These are phyloP conservation scores for Montifringilla adamsi DNA, from an alignment of 2,113 vertebrate species.

Conservation along the genomic window DNA sequence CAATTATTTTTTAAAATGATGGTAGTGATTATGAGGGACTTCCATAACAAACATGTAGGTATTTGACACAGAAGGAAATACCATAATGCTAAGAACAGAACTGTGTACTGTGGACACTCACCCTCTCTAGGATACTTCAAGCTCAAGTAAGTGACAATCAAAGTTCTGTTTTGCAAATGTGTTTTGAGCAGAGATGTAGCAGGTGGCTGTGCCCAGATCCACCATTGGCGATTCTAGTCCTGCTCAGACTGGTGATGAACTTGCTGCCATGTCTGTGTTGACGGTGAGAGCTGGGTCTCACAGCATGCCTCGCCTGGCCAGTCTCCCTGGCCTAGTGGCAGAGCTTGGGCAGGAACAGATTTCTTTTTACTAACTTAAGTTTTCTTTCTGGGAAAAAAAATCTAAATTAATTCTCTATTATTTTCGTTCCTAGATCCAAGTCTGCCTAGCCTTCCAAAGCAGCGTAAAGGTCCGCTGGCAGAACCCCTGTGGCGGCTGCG, in stretches of 20 bases:
- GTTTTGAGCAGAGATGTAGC: background rate
- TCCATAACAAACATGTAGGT: background rate
- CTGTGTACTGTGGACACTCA: background rate
- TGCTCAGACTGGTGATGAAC: accelerated
- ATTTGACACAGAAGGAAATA: background rate
- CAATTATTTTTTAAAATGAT: background rate
- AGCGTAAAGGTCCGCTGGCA: accelerated
- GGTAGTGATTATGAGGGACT: background rate
- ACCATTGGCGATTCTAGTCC: background rate
- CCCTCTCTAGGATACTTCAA: no score
- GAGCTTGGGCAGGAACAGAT: no score
- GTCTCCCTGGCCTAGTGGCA: no score
- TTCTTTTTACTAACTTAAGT: no score
- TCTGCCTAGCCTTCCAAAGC: background rate
- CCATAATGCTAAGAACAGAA: background rate
- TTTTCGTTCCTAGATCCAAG: background rate
- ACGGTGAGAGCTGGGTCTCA: accelerated
- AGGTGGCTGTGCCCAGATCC: no score
- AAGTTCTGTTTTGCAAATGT: accelerated
- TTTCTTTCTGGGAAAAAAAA: accelerated
- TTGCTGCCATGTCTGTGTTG: accelerated
- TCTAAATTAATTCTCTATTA: background rate
- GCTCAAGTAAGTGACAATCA: background rate
- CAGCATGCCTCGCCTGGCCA: accelerated
- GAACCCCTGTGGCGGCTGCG: accelerated